Evolutionary conservation across 2,888 invertebrate genomes (phyloP).

Genomic region (Philhelius pedissequus): DNA sequence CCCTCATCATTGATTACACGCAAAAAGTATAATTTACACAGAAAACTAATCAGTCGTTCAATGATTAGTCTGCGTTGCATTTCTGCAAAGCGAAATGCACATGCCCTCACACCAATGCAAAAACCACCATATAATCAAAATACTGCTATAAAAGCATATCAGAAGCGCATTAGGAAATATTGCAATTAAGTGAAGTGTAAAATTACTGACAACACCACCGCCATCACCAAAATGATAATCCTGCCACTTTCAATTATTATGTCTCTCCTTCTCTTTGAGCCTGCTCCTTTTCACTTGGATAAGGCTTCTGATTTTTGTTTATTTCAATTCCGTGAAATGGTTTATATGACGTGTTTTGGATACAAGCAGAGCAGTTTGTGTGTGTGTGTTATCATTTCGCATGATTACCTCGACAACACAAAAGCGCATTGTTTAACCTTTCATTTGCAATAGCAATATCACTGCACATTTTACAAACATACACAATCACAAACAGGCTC

Average conservation of each 20-base stretch:
- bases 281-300: background rate
- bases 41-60: background rate
- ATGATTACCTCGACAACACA: constrained; percentile 56
- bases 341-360: background rate
- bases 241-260: constrained; percentile 2
- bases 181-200: constrained; percentile 7
- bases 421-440: constrained; percentile 47
- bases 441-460: constrained; percentile 43
- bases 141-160: background rate
- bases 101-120: background rate
- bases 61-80: background rate
- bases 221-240: background rate
- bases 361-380: background rate
- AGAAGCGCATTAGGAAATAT: background rate
- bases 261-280: background rate
- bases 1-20: background rate
- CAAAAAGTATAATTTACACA: background rate
- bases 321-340: background rate
- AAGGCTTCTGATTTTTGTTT: background rate
- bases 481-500: background rate
- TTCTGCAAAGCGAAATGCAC: background rate
- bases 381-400: constrained; percentile 43
- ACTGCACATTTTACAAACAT: constrained; percentile 19
- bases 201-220: background rate
- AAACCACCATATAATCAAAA: background rate